These are phyloP conservation scores for Xestobium rufovillosum DNA, from an alignment of 2,888 invertebrate genomes.

Conservation along the genomic window DNA sequence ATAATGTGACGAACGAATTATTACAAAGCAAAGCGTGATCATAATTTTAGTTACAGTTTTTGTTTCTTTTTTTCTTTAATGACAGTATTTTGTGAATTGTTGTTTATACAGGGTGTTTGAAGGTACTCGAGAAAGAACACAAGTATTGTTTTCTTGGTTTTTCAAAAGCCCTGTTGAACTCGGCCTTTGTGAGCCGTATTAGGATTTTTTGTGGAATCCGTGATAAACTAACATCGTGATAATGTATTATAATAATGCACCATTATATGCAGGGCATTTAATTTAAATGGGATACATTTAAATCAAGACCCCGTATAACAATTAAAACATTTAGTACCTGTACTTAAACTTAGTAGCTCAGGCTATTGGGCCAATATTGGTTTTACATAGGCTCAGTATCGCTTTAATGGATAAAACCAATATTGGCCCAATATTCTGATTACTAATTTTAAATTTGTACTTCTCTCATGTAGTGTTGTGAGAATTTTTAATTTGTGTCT, in stretches of 20 bases:
- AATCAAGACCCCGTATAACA: no score
- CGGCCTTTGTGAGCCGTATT: slow-evolving; percentile 1
- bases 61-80: slow-evolving; percentile 11
- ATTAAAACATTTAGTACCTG: no score
- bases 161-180: slow-evolving; percentile 9
- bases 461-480: no score
- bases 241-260: slow-evolving; percentile 34
- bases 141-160: slow-evolving; percentile 5
- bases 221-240: slow-evolving; percentile 17
- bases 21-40: slow-evolving; percentile 34
- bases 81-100: slow-evolving; percentile 19
- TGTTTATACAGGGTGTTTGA: slow-evolving; percentile 16
- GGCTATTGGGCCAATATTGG: no score
- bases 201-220: slow-evolving; percentile 11
- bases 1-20: slow-evolving; percentile 24
- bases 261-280: no score
- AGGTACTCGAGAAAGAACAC: slow-evolving; percentile 1
- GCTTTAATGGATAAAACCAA: no score
- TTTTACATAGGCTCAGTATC: no score
- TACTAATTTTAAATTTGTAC: no score
- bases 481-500: no score
- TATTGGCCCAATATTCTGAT: no score
- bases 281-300: no score
- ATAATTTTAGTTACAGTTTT: slow-evolving; percentile 28
- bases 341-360: no score